Evolutionary conservation across 1,140 invertebrate genomes (phyloP), one percentile per base, ranked within the genome.

Genomic region (Oedothorax gibbosus): DNA sequence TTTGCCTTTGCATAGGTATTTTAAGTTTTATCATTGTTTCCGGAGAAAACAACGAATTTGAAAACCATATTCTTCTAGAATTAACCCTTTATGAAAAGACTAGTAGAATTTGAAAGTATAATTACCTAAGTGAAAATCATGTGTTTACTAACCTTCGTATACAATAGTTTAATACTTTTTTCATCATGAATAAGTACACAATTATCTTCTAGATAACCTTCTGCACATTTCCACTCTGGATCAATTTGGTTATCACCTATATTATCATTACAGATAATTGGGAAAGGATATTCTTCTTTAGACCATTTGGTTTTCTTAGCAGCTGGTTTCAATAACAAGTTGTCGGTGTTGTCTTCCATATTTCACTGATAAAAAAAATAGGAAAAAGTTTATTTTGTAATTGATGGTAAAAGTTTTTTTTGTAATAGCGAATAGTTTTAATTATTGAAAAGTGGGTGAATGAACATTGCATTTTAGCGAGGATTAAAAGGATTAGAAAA

Each of bases 171-270:
- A 11, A 79, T 79, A 12, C 51, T n/a, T 66, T 66, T 53, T 11
- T 79, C 77, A 68, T 79, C 77, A 35, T 79, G 64, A 1, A 79
- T 49, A 14, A 66, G 49, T 8, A 79, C 64, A 56, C 50, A 79
- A 15, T 79, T 15, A 12, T 56, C 51, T 20, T 68, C 18, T 35
- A 79, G 65, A 66, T 54, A 68, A 0, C 77, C 77, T 66, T 54
- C 64, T 12, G 14, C 51, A 54, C 54, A 60, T 65, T 77, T 62
- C 75, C 75, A 77, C 15, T 64, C 65, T 6, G 62, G 50, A 79
- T 79, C 76, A 6, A 4, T 0, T 68, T 66, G 7, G 6, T n/a
- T 21, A 21, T 56, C 68, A 7, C 11, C 51, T 20, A 53, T 8
- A 10, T 64, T 66, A 35, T 54, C 49, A 68, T 51, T 66, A 12